Evolutionary conservation across 1,140 invertebrate species (phyloP).

Genomic region (Polypedilum vanderplanki): DNA sequence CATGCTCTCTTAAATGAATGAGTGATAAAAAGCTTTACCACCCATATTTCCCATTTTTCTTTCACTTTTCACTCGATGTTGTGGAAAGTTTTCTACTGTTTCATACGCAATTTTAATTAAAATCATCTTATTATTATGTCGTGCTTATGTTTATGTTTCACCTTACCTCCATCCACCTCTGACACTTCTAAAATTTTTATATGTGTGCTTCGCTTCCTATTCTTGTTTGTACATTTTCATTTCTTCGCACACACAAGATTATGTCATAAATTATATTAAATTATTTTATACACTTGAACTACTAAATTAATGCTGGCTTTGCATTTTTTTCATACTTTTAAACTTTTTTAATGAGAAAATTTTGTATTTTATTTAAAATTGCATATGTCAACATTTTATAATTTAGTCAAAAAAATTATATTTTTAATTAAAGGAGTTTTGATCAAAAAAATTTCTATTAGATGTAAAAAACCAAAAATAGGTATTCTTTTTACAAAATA

Average conservation of each 20-base stretch:
- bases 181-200: no score
- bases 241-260: no score
- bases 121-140: constrained; percentile 19
- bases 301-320: neutral
- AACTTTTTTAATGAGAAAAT: neutral
- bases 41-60: no score
- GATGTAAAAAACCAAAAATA: no score
- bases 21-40: neutral
- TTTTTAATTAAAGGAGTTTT: no score
- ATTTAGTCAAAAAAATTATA: no score
- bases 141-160: constrained; percentile 18
- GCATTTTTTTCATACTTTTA: neutral
- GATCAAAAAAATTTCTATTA: no score
- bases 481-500: no score
- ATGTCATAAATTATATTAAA: constrained; percentile 20
- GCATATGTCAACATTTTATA: no score
- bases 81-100: neutral
- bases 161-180: neutral
- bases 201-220: no score
- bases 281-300: constrained; percentile 6
- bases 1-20: neutral
- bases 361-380: no score
- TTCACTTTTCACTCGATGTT: neutral
- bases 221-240: no score
- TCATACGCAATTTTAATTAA: constrained; percentile 14